Conservation (phyloP, 2,797 vertebrate species). For the Sebastes cheni region DNA sequence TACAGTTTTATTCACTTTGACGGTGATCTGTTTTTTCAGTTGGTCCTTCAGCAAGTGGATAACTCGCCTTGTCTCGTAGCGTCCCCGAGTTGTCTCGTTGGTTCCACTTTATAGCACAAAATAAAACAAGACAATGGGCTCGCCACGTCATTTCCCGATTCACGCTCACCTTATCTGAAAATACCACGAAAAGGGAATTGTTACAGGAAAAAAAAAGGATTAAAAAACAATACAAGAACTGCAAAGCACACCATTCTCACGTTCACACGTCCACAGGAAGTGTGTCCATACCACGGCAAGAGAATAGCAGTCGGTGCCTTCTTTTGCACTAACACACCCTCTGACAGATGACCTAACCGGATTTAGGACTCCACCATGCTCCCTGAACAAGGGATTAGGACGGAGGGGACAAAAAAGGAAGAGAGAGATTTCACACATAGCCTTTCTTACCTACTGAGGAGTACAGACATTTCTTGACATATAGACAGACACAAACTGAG, state of each 20-base stretch:
- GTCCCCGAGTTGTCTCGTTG: slow-evolving; percentile 74
- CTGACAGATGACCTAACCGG: slow-evolving; percentile 34
- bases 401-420: slow-evolving; percentile 50
- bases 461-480: slow-evolving; percentile 77
- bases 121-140: slow-evolving; percentile 71
- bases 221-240: slow-evolving; percentile 35
- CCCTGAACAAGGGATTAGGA: slow-evolving; percentile 36
- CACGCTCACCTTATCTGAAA: slow-evolving; percentile 65
- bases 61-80: slow-evolving; percentile 73
- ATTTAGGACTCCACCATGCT: slow-evolving; percentile 37
- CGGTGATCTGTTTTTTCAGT: slow-evolving; percentile 46
- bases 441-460: slow-evolving; percentile 85
- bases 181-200: slow-evolving; percentile 64
- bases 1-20: slow-evolving; percentile 52
- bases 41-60: slow-evolving; percentile 65
- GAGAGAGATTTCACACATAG: slow-evolving; percentile 84
- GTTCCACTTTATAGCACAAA: slow-evolving; percentile 80
- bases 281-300: slow-evolving; percentile 70
- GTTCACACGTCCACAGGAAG: slow-evolving; percentile 40
- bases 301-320: slow-evolving; percentile 88
- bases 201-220: slow-evolving; percentile 44
- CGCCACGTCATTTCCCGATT: slow-evolving; percentile 67
- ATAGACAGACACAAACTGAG: slow-evolving; percentile 59
- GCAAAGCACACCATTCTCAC: slow-evolving; percentile 56
- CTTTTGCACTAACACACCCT: slow-evolving; percentile 78